phyloP scores from a whole-genome alignment of 2,113 vertebrate species.

The Gorilla gorilla region DNA sequence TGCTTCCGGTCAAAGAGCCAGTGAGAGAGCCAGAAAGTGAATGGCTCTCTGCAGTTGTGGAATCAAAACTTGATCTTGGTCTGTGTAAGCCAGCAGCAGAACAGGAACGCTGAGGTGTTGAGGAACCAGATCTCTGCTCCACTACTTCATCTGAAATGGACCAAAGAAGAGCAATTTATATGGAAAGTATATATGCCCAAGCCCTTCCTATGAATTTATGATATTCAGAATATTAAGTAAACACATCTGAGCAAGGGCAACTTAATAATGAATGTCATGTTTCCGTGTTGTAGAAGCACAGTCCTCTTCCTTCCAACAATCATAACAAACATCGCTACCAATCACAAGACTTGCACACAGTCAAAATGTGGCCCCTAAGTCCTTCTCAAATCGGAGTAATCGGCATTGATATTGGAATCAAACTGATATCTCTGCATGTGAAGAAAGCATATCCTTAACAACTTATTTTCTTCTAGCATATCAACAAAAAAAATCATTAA shows the following conservation, averaged over 20 bases:
- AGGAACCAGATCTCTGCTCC: constrained; percentile 95
- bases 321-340: background rate
- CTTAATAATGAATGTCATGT: background rate
- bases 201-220: background rate
- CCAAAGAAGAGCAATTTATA: constrained; percentile 9
- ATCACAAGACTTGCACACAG: background rate
- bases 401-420: background rate
- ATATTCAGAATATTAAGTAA: background rate
- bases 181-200: background rate
- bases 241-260: background rate
- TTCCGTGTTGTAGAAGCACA: background rate
- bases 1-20: constrained; percentile 89
- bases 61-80: constrained; percentile 94
- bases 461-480: background rate
- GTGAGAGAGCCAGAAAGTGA: constrained; percentile 91
- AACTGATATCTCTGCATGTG: background rate
- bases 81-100: constrained; percentile 92
- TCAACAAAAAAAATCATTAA: background rate
- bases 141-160: constrained; percentile 90
- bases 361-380: background rate
- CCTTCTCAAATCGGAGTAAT: background rate
- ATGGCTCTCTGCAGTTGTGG: constrained; percentile 81
- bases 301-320: background rate
- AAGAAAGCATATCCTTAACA: background rate
- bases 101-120: constrained; percentile 95